phyloP scores from a whole-genome alignment of 1,140 invertebrate species.

The Brachionus manjavacas region DNA sequence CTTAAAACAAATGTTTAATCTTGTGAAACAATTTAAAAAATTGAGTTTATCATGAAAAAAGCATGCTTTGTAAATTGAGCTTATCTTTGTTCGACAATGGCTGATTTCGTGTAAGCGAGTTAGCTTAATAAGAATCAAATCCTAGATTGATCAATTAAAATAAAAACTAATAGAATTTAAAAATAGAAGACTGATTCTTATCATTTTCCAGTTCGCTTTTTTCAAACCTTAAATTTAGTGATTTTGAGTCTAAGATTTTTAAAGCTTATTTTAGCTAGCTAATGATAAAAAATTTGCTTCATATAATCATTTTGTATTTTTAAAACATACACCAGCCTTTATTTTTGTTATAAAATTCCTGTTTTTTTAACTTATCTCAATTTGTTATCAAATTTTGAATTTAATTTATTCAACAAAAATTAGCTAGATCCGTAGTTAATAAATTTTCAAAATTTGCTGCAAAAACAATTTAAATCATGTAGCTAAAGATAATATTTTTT shows the following conservation, averaged over 20 bases:
- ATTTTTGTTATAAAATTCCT: background rate
- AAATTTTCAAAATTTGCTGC: background rate
- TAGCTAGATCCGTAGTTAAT: background rate
- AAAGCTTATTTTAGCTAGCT: too few relatives aligned
- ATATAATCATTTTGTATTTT: background rate
- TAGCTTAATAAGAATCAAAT: background rate
- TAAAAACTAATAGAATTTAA: background rate
- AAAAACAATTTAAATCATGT: background rate
- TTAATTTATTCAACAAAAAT: background rate
- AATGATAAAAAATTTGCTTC: background rate
- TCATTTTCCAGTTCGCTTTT: background rate
- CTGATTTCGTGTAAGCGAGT: background rate
- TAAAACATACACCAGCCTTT: background rate
- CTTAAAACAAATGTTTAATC: background rate
- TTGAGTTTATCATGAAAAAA: background rate
- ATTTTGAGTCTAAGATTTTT: background rate
- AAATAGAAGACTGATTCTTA: background rate
- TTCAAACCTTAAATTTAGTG: background rate
- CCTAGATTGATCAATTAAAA: background rate
- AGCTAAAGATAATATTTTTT: background rate
- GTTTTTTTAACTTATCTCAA: background rate
- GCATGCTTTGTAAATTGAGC: background rate
- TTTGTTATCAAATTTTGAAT: background rate
- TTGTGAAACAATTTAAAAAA: background rate
- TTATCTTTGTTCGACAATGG: background rate